Evolutionary conservation across 2,888 invertebrate species (phyloP).

Genomic region (Cephus rjabovi): DNA sequence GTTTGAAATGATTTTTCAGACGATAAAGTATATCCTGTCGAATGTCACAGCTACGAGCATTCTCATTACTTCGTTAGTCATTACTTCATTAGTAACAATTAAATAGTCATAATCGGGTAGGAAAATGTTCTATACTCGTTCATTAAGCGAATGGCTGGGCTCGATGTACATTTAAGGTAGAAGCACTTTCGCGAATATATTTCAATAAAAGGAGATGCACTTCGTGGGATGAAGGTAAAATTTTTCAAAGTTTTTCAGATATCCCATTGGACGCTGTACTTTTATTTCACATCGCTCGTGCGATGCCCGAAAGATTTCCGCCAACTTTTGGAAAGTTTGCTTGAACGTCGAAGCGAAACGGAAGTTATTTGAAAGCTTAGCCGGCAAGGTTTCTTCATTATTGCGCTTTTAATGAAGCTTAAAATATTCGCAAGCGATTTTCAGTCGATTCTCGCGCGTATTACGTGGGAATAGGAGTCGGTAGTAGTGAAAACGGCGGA

Average conservation of each 20-base stretch:
- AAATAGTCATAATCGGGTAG: neutral
- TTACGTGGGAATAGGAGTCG: conserved; percentile 2
- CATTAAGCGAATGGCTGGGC: neutral
- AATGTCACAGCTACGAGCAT: neutral
- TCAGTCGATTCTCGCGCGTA: conserved; percentile 6
- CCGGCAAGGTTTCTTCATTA: conserved; percentile 47
- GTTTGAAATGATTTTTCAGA: neutral
- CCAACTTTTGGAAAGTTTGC: conserved; percentile 30
- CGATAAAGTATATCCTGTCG: neutral
- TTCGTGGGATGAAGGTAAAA: conserved; percentile 10
- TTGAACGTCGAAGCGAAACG: conserved; percentile 23
- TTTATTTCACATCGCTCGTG: neutral
- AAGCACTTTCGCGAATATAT: neutral
- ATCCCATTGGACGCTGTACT: neutral
- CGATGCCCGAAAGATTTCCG: conserved; percentile 35
- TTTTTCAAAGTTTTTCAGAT: conserved; percentile 20
- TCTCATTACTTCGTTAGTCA: neutral
- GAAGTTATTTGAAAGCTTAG: conserved; percentile 34
- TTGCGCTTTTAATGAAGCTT: conserved; percentile 53
- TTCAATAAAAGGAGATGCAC: neutral
- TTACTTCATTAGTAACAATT: neutral
- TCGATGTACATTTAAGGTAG: neutral
- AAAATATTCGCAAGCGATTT: conserved; percentile 42
- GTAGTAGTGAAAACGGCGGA: conserved; percentile 1
- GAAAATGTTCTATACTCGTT: neutral